Percentiles rank a stretch among this genome's conserved stretches.
Conservation (phyloP, 2,113 vertebrate genomes). For the Pandion haliaetus region DNA sequence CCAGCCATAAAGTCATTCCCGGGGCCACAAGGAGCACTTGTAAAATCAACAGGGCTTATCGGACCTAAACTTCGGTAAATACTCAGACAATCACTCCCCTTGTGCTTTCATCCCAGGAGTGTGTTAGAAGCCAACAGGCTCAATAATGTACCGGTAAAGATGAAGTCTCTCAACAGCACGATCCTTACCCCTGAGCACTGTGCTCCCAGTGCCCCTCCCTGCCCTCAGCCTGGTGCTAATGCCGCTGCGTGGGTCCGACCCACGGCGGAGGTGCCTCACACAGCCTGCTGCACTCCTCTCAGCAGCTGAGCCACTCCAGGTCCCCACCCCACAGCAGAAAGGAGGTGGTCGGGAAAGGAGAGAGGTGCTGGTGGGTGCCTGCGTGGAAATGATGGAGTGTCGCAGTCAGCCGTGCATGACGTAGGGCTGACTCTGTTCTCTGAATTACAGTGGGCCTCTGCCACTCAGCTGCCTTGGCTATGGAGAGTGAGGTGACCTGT, state of each 20-base stretch:
- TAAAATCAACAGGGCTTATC: conserved; percentile 61
- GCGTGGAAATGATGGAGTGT: background rate
- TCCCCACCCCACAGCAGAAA: background rate
- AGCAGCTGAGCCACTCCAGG: background rate
- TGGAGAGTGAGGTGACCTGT: background rate
- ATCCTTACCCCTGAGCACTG: background rate
- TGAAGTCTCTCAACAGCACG: background rate
- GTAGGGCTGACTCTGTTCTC: background rate
- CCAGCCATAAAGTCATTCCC: conserved; percentile 27
- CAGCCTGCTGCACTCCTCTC: background rate
- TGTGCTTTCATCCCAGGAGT: conserved; percentile 10
- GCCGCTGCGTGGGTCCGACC: background rate
- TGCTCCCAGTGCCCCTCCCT: background rate
- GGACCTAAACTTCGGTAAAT: conserved; percentile 52
- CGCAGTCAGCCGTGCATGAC: fast-evolving
- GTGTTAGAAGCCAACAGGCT: conserved; percentile 15
- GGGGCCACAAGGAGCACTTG: conserved; percentile 23
- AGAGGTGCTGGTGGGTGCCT: background rate
- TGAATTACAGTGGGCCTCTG: background rate
- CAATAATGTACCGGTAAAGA: background rate
- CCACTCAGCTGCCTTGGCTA: background rate
- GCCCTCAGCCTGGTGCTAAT: background rate
- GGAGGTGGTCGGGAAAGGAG: background rate
- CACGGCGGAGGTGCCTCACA: fast-evolving
- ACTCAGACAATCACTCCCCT: conserved; percentile 36